Evolutionary conservation across 2,113 vertebrate genomes (phyloP).

Genomic region (Theristicus caerulescens): DNA sequence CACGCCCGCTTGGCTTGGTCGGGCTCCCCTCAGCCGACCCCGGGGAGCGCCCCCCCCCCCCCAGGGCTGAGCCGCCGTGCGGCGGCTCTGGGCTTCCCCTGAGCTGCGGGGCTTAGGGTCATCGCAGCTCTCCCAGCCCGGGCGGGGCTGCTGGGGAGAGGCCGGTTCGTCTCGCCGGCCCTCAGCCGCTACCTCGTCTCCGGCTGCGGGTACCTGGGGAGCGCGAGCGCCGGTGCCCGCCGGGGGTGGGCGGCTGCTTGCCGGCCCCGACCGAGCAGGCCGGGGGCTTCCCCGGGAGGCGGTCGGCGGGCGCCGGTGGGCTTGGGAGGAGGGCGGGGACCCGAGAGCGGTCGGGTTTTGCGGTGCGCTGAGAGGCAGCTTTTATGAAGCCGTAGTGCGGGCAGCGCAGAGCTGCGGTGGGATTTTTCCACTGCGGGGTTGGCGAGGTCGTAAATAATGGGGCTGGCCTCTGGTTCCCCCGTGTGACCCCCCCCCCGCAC

Average conservation of each 20-base stretch:
- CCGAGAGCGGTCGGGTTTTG: rapidly evolving
- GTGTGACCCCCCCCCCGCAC: no score
- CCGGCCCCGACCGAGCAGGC: no score
- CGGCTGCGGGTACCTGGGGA: no score
- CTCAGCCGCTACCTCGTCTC: no score
- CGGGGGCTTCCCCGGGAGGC: no score
- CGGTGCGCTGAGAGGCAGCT: neutral
- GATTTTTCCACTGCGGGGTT: neutral
- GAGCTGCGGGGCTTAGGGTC: neutral
- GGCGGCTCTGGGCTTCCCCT: neutral
- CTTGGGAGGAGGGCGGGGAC: neutral
- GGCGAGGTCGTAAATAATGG: rapidly evolving
- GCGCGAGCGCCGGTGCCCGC: no score
- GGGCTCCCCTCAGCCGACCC: neutral
- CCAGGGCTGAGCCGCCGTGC: neutral
- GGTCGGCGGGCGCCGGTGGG: neutral
- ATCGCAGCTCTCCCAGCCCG: no score
- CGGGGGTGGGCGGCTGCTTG: no score
- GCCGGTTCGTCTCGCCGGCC: neutral
- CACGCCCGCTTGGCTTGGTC: neutral
- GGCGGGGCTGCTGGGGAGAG: neutral
- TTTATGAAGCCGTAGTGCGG: no score
- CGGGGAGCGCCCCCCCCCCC: neutral
- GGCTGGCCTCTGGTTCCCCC: neutral
- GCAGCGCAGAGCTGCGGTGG: neutral